These are phyloP conservation scores for Daboia siamensis DNA, from an alignment of 2,113 vertebrate genomes.

Conservation along the genomic window DNA sequence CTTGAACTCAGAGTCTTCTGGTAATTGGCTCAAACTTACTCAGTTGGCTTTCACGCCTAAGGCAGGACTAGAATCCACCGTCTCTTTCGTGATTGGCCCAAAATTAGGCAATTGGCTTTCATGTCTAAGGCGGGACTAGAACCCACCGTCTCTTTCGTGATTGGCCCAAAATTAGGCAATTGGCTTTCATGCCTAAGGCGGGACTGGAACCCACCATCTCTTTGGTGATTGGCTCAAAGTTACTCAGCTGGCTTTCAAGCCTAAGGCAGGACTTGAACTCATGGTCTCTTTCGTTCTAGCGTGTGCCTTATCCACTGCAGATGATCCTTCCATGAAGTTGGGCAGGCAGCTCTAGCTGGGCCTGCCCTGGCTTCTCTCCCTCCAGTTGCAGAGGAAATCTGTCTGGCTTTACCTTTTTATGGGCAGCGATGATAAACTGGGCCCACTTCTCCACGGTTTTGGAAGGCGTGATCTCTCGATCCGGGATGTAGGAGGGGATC, in stretches of 20 bases:
- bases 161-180: too few species aligned
- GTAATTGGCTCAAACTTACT: too few species aligned
- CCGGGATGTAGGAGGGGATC: slow-evolving; percentile 93
- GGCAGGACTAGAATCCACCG: too few species aligned
- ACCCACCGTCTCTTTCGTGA: too few species aligned
- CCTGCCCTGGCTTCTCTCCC: not conserved
- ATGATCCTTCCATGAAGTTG: not conserved
- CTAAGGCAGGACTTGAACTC: not conserved
- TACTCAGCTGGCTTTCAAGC: not conserved
- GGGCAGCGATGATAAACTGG: slow-evolving; percentile 92
- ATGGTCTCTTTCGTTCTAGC: not conserved
- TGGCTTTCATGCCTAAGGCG: not conserved
- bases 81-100: too few species aligned
- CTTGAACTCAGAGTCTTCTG: too few species aligned
- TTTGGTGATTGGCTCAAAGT: not conserved
- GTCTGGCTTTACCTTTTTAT: slow-evolving; percentile 84
- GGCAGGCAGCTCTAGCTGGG: not conserved
- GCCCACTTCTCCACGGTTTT: slow-evolving; percentile 95
- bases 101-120: too few species aligned
- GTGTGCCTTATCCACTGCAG: not conserved
- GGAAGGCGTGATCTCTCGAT: slow-evolving; percentile 88
- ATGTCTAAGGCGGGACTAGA: too few species aligned
- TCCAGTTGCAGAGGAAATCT: not conserved
- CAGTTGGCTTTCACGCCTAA: too few species aligned
- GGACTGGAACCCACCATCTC: not conserved